Evolutionary conservation across 2,113 vertebrate species (phyloP).

Genomic region (Aspidoscelis tigris): DNA sequence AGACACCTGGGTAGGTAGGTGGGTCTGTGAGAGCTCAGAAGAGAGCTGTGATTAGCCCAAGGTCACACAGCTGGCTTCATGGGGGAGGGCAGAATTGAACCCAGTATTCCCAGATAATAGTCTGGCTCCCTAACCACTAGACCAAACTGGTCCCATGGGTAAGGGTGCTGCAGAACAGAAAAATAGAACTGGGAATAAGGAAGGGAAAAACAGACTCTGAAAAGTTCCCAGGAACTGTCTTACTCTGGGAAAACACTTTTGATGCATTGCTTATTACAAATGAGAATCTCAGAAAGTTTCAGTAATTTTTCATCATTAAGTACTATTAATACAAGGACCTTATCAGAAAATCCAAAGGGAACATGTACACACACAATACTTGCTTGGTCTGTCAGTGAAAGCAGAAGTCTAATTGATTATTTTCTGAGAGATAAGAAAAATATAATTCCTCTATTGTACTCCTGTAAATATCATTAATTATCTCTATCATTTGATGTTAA

Average conservation of each 20-base stretch:
- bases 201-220: not conserved
- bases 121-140: no score
- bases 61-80: no score
- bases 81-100: no score
- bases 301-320: slow-evolving; percentile 13
- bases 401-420: slow-evolving; percentile 59
- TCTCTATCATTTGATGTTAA: slow-evolving; percentile 32
- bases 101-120: no score
- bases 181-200: not conserved
- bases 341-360: not conserved
- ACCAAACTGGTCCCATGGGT: no score
- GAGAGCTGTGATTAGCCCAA: no score
- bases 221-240: not conserved
- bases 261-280: slow-evolving; percentile 15
- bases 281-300: slow-evolving; percentile 3
- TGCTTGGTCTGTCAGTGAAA: not conserved
- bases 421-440: slow-evolving; percentile 43
- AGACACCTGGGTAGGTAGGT: no score
- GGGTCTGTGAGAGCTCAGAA: no score
- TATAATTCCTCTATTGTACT: slow-evolving; percentile 58
- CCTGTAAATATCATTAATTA: slow-evolving; percentile 65
- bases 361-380: slow-evolving; percentile 32
- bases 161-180: no score
- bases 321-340: slow-evolving; percentile 21
- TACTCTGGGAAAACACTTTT: not conserved